These are phyloP conservation scores for Poecilia gillii DNA, from an alignment of 2,797 vertebrate genomes.

Conservation along the genomic window DNA sequence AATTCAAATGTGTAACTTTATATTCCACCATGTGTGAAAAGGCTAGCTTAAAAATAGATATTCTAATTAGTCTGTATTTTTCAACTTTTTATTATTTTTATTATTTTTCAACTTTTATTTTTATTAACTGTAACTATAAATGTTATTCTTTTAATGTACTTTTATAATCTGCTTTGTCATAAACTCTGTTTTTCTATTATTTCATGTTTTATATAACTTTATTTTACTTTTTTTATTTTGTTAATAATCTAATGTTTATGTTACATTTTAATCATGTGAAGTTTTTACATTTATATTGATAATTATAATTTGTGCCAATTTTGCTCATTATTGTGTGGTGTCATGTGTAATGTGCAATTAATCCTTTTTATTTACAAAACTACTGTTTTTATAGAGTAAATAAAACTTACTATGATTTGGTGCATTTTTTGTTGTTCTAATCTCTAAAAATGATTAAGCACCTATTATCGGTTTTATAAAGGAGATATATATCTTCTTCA, in stretches of 20 bases:
- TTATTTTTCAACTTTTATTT: not conserved
- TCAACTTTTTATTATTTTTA: not conserved
- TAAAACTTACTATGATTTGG: not conserved
- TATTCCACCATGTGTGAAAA: not conserved
- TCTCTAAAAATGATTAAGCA: not conserved
- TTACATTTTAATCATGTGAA: not conserved
- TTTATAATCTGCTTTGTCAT: not conserved
- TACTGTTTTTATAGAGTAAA: not conserved
- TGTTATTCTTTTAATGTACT: not conserved
- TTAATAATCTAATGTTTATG: not conserved
- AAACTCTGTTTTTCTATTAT: not conserved
- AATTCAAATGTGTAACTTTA: not conserved
- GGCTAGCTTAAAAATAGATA: not conserved
- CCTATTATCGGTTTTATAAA: not conserved
- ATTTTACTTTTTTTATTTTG: not conserved
- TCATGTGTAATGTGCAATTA: not conserved
- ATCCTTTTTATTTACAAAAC: not conserved
- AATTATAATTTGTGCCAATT: not conserved
- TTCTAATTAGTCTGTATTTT: not conserved
- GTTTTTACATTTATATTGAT: not conserved
- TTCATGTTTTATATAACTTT: not conserved
- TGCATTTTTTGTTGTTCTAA: not conserved
- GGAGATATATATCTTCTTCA: not conserved
- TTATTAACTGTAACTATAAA: not conserved
- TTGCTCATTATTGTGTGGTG: not conserved